A percentile compares a stretch with the other conserved stretches of the same genome.
Evolutionary conservation across 2,113 vertebrate genomes (phyloP).

Genomic region (Sander lucioperca): DNA sequence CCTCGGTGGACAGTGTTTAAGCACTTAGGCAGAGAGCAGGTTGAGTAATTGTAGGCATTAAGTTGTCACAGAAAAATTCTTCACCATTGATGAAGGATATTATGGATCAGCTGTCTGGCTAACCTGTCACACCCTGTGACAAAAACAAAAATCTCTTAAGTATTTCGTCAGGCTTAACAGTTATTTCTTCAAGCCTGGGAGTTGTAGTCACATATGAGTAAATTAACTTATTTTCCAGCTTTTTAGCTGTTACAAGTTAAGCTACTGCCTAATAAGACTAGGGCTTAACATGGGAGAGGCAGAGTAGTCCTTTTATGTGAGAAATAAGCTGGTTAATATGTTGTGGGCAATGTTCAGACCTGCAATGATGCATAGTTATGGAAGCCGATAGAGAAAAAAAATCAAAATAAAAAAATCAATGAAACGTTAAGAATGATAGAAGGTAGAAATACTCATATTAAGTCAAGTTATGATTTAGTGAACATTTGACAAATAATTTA

Average conservation of each 20-base stretch:
- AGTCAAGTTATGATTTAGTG: background rate
- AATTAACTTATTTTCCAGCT: background rate
- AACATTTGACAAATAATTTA: no score
- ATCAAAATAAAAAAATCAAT: background rate
- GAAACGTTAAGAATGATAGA: background rate
- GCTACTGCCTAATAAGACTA: background rate
- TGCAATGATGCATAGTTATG: background rate
- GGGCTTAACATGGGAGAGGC: background rate
- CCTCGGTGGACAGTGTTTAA: background rate
- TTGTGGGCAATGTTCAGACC: background rate
- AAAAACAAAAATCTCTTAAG: background rate
- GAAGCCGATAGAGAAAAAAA: background rate
- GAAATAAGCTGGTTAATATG: conserved; percentile 12
- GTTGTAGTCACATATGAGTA: background rate
- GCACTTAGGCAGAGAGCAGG: background rate
- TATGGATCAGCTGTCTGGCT: background rate
- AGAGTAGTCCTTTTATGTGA: conserved; percentile 5
- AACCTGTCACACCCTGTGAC: background rate
- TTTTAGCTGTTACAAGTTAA: background rate
- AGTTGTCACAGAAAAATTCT: background rate
- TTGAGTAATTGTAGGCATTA: background rate
- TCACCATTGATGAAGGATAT: background rate
- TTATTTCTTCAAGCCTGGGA: conserved; percentile 11
- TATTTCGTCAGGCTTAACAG: conserved; percentile 3
- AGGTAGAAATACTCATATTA: background rate